phyloP scores from a whole-genome alignment of 2,797 vertebrate genomes.

The Anomalospiza imberbis region DNA sequence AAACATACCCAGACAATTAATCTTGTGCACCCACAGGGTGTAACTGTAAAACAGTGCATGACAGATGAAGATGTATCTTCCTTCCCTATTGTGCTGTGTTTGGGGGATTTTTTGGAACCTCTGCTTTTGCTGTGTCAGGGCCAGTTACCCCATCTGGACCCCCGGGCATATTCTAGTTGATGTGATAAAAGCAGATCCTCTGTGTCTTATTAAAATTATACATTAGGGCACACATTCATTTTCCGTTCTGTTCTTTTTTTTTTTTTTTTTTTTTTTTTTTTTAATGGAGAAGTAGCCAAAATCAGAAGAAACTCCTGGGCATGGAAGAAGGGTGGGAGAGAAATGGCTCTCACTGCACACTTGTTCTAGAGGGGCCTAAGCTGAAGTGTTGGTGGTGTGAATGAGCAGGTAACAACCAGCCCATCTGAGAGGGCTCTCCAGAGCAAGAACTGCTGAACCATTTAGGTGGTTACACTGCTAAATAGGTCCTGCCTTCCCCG shows the following conservation, averaged over 20 bases:
- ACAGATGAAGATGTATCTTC: slow-evolving; percentile 44
- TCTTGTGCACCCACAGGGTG: slow-evolving; percentile 23
- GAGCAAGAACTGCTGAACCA: background rate
- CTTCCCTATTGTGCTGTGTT: background rate
- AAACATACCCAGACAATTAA: slow-evolving; percentile 45
- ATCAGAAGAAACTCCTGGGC: background rate
- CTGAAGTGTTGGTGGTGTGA: background rate
- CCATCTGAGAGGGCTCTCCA: background rate
- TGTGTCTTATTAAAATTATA: background rate
- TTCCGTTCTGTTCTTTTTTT: background rate
- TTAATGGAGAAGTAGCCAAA: background rate
- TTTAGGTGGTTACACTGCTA: background rate
- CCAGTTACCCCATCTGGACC: background rate
- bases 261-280: background rate
- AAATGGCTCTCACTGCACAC: background rate
- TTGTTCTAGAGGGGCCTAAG: background rate
- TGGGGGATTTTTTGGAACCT: background rate
- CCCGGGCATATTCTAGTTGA: background rate
- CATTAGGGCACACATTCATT: background rate
- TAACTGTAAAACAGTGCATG: slow-evolving; percentile 15
- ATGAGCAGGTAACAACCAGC: background rate
- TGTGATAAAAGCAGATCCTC: background rate
- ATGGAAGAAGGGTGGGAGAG: background rate
- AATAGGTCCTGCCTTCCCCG: background rate
- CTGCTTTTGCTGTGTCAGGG: background rate